phyloP scores from a whole-genome alignment of 2,797 vertebrate genomes.

The Furcifer pardalis region DNA sequence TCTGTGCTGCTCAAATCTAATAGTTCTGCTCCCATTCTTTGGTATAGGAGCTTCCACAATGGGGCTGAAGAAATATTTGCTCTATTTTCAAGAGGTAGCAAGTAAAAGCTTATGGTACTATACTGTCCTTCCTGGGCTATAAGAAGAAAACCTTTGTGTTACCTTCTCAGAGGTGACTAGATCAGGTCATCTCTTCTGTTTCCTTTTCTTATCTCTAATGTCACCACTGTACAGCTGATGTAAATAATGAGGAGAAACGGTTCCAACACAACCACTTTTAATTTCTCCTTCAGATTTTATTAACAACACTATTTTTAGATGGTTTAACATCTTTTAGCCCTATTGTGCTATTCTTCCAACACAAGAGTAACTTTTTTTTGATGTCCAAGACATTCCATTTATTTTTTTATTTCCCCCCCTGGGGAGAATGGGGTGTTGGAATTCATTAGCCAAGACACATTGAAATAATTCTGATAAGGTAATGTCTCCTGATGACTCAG shows the following conservation, averaged over 20 bases:
- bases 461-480: neutral
- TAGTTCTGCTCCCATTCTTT: constrained; percentile 39
- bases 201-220: neutral
- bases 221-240: neutral
- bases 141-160: neutral
- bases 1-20: constrained; percentile 55
- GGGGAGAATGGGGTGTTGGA: no score
- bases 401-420: no score
- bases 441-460: neutral
- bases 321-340: neutral
- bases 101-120: neutral
- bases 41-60: neutral
- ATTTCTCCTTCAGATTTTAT: neutral
- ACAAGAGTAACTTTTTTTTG: neutral
- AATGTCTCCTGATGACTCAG: neutral
- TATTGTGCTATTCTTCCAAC: neutral
- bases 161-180: no score
- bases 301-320: neutral
- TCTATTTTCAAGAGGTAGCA: neutral
- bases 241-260: neutral
- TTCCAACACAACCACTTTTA: neutral
- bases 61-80: neutral
- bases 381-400: neutral
- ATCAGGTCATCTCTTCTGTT: neutral
- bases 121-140: neutral